phyloP scores from a whole-genome alignment of 1,140 invertebrate species.

The Camponotus floridanus region DNA sequence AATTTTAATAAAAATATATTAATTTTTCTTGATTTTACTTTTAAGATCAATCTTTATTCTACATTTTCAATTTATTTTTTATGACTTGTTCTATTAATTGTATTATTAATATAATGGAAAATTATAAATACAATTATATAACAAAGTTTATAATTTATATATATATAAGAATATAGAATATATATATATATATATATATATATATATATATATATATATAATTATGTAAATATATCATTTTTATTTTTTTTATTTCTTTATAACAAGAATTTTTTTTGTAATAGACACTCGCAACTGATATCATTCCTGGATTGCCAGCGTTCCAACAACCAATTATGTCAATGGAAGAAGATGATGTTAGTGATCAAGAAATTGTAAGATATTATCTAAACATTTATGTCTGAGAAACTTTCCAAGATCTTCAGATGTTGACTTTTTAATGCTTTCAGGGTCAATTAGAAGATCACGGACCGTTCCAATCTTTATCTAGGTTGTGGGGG shows the following conservation, averaged over 20 bases:
- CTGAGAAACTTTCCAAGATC: background rate
- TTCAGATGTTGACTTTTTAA: slow-evolving; percentile 60
- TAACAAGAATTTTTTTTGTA: background rate
- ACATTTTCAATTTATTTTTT: no score
- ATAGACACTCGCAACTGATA: slow-evolving; percentile 74
- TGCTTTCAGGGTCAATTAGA: slow-evolving; percentile 88
- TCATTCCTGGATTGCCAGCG: slow-evolving; percentile 81
- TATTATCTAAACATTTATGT: slow-evolving; percentile 45
- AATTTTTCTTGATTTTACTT: no score
- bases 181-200: slow-evolving; percentile 15
- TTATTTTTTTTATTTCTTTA: slow-evolving; percentile 5
- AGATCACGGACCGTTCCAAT: slow-evolving; percentile 94
- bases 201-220: background rate
- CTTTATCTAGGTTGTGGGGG: slow-evolving; percentile 89
- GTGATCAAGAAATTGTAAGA: slow-evolving; percentile 92
- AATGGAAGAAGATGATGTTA: slow-evolving; percentile 98
- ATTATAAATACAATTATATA: no score
- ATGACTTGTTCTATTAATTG: no score
- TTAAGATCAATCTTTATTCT: no score
- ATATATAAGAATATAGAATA: background rate
- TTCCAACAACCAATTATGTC: slow-evolving; percentile 94
- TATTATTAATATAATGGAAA: background rate
- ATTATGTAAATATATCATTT: background rate
- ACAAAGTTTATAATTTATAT: background rate
- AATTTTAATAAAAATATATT: no score